Conservation (phyloP, 1,140 invertebrate genomes). For the Drosophila repletoides region DNA sequence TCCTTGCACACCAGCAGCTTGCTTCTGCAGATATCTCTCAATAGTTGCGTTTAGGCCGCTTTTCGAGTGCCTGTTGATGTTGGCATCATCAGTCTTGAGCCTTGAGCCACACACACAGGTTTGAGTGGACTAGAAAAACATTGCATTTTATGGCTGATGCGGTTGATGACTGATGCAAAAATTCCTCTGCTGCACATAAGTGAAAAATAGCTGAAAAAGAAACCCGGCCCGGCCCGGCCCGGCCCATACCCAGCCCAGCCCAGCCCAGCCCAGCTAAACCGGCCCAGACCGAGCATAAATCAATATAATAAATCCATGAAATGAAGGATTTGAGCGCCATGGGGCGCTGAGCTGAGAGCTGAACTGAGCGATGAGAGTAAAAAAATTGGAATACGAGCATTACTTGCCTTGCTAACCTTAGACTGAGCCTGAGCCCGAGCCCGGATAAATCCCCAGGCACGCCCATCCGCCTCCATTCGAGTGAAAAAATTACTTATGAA, state of each 20-base stretch:
- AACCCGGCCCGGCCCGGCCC: too few relatives aligned
- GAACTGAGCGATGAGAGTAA: too few relatives aligned
- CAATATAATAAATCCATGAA: slow-evolving; percentile 47
- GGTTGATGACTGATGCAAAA: slow-evolving; percentile 56
- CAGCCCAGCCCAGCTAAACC: too few relatives aligned
- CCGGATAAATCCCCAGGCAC: too few relatives aligned
- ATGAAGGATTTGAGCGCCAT: background rate
- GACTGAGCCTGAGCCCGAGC: slow-evolving; percentile 2
- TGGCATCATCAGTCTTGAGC: slow-evolving; percentile 40
- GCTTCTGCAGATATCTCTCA: slow-evolving; percentile 8
- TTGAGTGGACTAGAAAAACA: slow-evolving; percentile 38
- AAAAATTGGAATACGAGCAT: slow-evolving; percentile 33
- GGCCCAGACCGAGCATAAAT: slow-evolving; percentile 66
- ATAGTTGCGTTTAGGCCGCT: slow-evolving; percentile 35
- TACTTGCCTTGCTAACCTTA: slow-evolving; percentile 20
- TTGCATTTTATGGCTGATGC: slow-evolving; percentile 54
- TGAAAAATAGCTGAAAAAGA: slow-evolving; percentile 64
- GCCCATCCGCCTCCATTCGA: background rate
- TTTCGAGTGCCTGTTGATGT: slow-evolving; percentile 66
- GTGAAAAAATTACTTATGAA: slow-evolving; percentile 27
- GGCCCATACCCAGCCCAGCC: too few relatives aligned
- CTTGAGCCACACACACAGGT: slow-evolving; percentile 13
- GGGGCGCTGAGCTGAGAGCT: background rate
- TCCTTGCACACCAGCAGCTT: too few relatives aligned
- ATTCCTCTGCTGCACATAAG: slow-evolving; percentile 47